phyloP scores from a whole-genome alignment of 2,113 vertebrate species.

The Microtus ochrogaster region DNA sequence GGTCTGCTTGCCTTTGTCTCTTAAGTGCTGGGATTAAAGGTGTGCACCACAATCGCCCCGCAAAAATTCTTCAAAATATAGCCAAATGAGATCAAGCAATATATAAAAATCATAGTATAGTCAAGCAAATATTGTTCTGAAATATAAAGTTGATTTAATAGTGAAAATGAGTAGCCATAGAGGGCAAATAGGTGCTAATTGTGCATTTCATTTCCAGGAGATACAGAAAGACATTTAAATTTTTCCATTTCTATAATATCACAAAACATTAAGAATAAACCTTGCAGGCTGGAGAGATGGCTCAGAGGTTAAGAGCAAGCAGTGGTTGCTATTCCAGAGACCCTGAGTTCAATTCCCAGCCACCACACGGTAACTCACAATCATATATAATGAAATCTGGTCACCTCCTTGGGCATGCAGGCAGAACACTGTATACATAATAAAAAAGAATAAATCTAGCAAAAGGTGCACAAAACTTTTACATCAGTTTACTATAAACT shows the following conservation, averaged over 20 bases:
- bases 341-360: no score
- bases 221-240: neutral
- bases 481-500: neutral
- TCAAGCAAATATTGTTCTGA: neutral
- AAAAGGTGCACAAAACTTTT: neutral
- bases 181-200: neutral
- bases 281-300: neutral
- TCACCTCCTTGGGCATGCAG: no score
- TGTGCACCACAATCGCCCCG: no score
- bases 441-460: neutral
- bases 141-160: neutral
- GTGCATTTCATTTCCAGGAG: neutral
- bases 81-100: neutral
- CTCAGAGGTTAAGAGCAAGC: no score
- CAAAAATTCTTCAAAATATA: neutral
- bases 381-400: no score
- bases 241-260: constrained; percentile 3
- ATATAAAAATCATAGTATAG: neutral
- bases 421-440: no score
- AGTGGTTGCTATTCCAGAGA: no score
- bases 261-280: neutral
- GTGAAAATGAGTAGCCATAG: neutral
- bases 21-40: no score
- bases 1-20: no score
- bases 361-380: no score